Conservation (phyloP, 2,888 invertebrate species). For the Tridacna crocea region DNA sequence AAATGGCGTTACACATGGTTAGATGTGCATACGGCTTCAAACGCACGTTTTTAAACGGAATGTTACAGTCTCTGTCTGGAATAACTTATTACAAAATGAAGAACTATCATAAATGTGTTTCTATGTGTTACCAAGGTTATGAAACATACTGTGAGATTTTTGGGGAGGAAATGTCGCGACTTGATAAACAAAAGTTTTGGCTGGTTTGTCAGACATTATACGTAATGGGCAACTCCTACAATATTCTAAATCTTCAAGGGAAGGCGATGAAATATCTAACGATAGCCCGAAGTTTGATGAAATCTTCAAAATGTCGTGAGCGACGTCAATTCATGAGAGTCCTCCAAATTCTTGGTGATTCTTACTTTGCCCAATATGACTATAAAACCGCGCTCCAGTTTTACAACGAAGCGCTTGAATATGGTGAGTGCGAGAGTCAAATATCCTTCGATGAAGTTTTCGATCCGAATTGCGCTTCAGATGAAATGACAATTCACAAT, state of each 20-base stretch:
- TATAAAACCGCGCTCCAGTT: slow-evolving; percentile 78
- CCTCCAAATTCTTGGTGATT: slow-evolving; percentile 80
- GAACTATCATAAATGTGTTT: slow-evolving; percentile 81
- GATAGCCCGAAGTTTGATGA: slow-evolving; percentile 77
- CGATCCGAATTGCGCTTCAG: slow-evolving; percentile 70
- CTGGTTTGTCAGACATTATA: slow-evolving; percentile 82
- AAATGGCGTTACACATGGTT: slow-evolving; percentile 81
- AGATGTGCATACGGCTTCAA: slow-evolving; percentile 77
- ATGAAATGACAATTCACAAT: slow-evolving; percentile 82
- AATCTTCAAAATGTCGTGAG: slow-evolving; percentile 71
- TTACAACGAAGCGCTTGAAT: slow-evolving; percentile 82
- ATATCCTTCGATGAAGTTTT: slow-evolving; percentile 70
- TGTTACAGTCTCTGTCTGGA: slow-evolving; percentile 80
- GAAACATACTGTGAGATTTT: slow-evolving; percentile 81
- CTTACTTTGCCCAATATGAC: slow-evolving; percentile 81
- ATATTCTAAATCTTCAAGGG: slow-evolving; percentile 78
- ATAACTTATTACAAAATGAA: slow-evolving; percentile 81
- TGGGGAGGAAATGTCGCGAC: slow-evolving; percentile 74
- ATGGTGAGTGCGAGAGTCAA: slow-evolving; percentile 74
- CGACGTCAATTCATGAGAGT: slow-evolving; percentile 79
- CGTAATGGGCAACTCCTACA: slow-evolving; percentile 81
- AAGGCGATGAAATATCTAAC: slow-evolving; percentile 81
- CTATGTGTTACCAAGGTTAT: slow-evolving; percentile 81
- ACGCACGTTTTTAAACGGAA: slow-evolving; percentile 78
- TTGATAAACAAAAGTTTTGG: slow-evolving; percentile 82